Base-by-base conservation (phyloP, 2,113 vertebrate species). In the Takifugu bimaculatus region DNA sequence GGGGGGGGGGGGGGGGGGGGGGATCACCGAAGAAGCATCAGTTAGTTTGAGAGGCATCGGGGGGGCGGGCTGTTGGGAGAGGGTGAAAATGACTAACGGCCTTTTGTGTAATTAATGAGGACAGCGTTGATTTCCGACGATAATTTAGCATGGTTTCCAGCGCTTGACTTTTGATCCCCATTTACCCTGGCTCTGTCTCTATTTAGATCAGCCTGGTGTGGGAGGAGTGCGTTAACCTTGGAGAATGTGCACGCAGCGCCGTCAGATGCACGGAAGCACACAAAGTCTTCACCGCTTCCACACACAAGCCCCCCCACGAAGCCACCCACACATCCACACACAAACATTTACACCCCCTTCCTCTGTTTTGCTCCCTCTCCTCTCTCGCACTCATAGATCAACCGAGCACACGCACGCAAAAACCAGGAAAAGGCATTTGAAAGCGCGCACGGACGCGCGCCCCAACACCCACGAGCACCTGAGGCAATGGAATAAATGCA, bases 51-150 rank as follows among this genome's bases (percentile, higher is more conserved):
- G 75, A 79, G 81, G 79, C 69, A 39, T 74, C 51, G 74, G 53
- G 63, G 73, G 80, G 75, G 69, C 49, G 74, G 72, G 67, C 44
- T 67, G 68, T 54, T 51, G 60, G 47, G 52, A 72, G 67, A 65
- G 60, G 70, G 63, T 68, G 78, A 65, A 81, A 82, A 87, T 88
- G 86, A 90, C 86, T 84, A 88, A 88, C 84, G 70, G 87, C 86
- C 84, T 85, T 87, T 89, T 89, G 87, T 90, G 87, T 89, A 90
- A 92, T 91, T 91, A 90, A 91, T 88, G 88, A 89, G 88, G 80
- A 90, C 85, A 83, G 79, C 74, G 84, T 89, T 91, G 89, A 90
- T 91, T 89, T 90, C 87, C 77, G 63, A 75, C 78, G 85, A 90
- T 91, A 88, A 91, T 91, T 91, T 91, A 88, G 85, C 86, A 84